A percentile compares a stretch with the other conserved stretches of the same genome.
phyloP scores from a whole-genome alignment of 2,113 vertebrate genomes.

The Pedetes capensis region DNA sequence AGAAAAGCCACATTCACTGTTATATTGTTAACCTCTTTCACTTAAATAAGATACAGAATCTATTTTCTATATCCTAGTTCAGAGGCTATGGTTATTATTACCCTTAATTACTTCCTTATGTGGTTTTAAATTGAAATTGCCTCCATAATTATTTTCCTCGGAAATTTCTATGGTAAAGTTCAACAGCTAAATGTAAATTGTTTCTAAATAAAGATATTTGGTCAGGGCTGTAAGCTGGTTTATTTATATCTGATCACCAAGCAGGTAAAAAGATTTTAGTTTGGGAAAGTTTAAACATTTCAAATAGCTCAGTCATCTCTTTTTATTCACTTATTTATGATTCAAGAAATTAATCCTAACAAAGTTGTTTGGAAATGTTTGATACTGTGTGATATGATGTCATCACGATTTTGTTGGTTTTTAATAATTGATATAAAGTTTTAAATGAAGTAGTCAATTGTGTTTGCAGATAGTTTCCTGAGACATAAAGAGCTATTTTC shows the following conservation, averaged over 20 bases:
- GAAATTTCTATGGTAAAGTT: constrained; percentile 60
- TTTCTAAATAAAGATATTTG: constrained; percentile 63
- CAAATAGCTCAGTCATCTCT: neutral
- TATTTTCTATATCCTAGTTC: constrained; percentile 62
- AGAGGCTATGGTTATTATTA: constrained; percentile 66
- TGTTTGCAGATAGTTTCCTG: constrained; percentile 59
- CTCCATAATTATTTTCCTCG: constrained; percentile 55
- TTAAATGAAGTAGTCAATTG: constrained; percentile 75
- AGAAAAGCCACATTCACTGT: neutral
- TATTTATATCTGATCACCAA: constrained; percentile 39
- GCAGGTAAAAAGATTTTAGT: neutral
- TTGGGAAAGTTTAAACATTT: constrained; percentile 42
- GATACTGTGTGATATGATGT: constrained; percentile 49
- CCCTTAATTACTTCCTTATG: constrained; percentile 65
- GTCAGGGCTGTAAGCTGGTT: neutral
- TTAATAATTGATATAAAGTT: constrained; percentile 78
- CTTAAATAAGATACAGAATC: constrained; percentile 62
- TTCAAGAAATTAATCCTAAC: constrained; percentile 56
- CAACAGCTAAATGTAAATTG: constrained; percentile 33
- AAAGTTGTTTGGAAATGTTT: constrained; percentile 40
- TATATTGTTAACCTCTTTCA: constrained; percentile 51
- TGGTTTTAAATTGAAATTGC: constrained; percentile 55
- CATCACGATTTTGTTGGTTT: constrained; percentile 72
- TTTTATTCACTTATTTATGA: constrained; percentile 49
- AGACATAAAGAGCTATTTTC: constrained; percentile 39